phyloP scores from a whole-genome alignment of 2,888 invertebrate species.

The Troilus luridus region DNA sequence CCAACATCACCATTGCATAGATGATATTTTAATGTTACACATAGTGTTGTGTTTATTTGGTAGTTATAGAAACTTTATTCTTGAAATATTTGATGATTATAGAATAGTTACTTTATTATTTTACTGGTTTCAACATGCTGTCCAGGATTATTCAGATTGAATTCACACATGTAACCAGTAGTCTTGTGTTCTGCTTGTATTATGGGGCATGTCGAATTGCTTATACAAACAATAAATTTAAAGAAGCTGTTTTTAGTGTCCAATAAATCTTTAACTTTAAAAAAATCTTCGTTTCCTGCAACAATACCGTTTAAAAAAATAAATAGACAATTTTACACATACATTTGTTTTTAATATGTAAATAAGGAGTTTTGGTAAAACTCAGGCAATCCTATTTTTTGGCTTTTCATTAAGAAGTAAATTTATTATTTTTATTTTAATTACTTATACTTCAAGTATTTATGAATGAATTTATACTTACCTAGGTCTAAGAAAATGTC shows the following conservation, averaged over 20 bases:
- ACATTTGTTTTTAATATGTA: not conserved
- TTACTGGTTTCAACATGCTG: not conserved
- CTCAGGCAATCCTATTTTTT: no score
- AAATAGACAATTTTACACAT: not conserved
- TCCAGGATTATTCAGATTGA: not conserved
- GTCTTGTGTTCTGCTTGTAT: not conserved
- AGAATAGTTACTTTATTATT: slow-evolving; percentile 43
- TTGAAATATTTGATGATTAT: not conserved
- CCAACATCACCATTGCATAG: no score
- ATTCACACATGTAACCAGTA: not conserved
- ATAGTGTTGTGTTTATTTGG: not conserved
- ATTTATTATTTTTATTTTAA: no score
- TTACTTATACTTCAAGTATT: no score
- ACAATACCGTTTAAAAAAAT: not conserved
- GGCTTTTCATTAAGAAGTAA: no score
- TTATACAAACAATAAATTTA: not conserved
- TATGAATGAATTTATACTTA: not conserved
- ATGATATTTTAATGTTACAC: not conserved
- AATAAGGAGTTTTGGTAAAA: no score
- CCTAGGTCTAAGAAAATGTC: slow-evolving; percentile 46
- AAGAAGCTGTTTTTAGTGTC: not conserved
- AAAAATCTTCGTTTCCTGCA: not conserved
- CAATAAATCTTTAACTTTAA: not conserved
- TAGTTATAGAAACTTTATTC: not conserved
- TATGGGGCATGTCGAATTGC: not conserved